These are phyloP conservation scores for Melikaiella ostensackeni DNA, from an alignment of 2,888 invertebrate species.

Conservation along the genomic window DNA sequence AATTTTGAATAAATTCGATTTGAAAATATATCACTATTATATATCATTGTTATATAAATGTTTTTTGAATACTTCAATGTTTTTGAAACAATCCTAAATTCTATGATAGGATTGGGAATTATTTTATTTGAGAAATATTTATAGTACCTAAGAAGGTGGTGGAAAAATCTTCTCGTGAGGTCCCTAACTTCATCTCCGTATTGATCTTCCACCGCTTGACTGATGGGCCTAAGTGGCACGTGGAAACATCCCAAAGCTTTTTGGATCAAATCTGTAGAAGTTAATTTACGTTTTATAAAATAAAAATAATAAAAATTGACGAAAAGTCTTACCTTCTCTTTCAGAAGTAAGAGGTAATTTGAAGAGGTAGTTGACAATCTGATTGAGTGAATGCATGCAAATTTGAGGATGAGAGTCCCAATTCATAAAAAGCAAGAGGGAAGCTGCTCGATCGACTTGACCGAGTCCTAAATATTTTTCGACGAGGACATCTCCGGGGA, in stretches of 20 bases:
- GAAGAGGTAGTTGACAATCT: constrained; percentile 84
- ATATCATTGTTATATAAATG: too few relatives aligned
- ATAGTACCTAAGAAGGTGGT: constrained; percentile 86
- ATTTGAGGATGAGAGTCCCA: constrained; percentile 88
- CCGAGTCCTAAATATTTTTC: constrained; percentile 82
- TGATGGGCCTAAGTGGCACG: constrained; percentile 83
- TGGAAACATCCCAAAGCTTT: constrained; percentile 90
- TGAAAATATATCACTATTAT: too few relatives aligned
- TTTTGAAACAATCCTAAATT: too few relatives aligned
- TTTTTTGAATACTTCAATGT: too few relatives aligned
- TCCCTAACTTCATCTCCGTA: constrained; percentile 89
- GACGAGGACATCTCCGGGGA: constrained; percentile 82
- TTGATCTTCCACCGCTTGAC: constrained; percentile 84
- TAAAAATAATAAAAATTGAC: background rate
- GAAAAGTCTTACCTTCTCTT: constrained; percentile 78
- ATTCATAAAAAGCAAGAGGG: constrained; percentile 83
- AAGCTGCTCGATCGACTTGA: constrained; percentile 85
- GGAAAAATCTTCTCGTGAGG: constrained; percentile 91
- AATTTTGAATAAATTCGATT: too few relatives aligned
- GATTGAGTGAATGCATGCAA: constrained; percentile 87
- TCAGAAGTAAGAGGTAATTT: constrained; percentile 80
- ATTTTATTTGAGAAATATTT: background rate
- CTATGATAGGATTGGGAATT: too few relatives aligned
- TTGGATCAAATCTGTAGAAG: constrained; percentile 79
- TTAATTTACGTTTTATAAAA: constrained; percentile 7